These are phyloP conservation scores for Macquaria ambigua DNA, from an alignment of 2,113 vertebrate genomes.

Conservation along the genomic window DNA sequence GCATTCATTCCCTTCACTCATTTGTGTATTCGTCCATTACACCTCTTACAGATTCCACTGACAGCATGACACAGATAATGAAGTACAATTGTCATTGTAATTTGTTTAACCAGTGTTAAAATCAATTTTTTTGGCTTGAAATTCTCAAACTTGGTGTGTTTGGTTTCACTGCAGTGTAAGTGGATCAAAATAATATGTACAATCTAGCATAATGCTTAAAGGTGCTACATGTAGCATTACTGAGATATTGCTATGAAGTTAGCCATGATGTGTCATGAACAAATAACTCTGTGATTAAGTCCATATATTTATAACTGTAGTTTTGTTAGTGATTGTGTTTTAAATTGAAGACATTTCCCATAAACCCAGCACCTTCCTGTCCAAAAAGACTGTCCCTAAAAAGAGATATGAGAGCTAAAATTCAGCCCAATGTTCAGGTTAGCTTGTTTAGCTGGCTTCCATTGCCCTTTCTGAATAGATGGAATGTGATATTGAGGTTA, in stretches of 20 bases:
- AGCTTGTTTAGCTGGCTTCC: not conserved
- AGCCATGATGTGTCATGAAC: not conserved
- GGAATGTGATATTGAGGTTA: not conserved
- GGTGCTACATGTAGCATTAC: not conserved
- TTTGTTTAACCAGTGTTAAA: too few relatives aligned
- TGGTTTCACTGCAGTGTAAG: too few relatives aligned
- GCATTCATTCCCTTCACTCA: too few relatives aligned
- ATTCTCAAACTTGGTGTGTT: too few relatives aligned
- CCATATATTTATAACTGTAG: not conserved
- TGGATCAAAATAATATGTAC: too few relatives aligned
- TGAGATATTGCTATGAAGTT: not conserved
- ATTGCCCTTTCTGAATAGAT: not conserved
- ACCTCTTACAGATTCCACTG: too few relatives aligned
- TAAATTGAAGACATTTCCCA: not conserved
- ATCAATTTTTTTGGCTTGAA: too few relatives aligned
- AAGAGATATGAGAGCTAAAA: not conserved
- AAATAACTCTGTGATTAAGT: not conserved
- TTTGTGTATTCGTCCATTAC: too few relatives aligned
- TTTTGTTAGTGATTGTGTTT: not conserved
- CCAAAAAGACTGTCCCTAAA: not conserved
- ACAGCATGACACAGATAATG: not conserved
- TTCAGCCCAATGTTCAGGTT: not conserved
- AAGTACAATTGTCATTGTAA: not conserved
- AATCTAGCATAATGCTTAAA: not conserved
- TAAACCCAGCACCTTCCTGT: not conserved